Evolutionary conservation across 1,140 invertebrate species (phyloP), one percentile per base, ranked within the genome.

Genomic region (Solen grandis): DNA sequence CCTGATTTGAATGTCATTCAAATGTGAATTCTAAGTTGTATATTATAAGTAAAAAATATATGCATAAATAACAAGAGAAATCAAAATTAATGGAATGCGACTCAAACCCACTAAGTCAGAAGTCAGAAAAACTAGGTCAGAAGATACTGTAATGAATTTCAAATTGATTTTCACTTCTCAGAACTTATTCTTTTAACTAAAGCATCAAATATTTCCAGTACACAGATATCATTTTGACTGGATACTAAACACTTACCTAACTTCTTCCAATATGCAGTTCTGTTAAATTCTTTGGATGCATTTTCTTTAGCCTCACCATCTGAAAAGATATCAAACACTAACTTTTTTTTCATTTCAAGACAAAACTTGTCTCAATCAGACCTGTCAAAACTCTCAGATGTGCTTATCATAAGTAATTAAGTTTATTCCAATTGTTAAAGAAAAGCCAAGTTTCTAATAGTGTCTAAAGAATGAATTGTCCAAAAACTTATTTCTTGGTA

Each of bases 251-350:
- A 59, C 72, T 62, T 52, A 78, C 75, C 75, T 8, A 78, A 29
- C 25, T 68, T 69, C 33, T 69, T 68, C 75, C 75, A 78, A 29
- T 69, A 78, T 16, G 65, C 75, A 10, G 38, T 54, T 8, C 41
- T 55, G 19, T 68, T 69, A 29, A 78, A 78, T 22, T 60, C 75
- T 4, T 68, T 31, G 2, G 46, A n/a, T 22, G 35, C 57, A 38
- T 19, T 22, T 29, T 33, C 5, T 27, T 50, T 78, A n/a, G 35
- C 54, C 60, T 78, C 75, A 8, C 63, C 50, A 46, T 78, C 75
- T 78, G 41, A 46, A 78, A 33, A 13, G 25, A 31, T n/a, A n/a
- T n/a, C n/a, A n/a, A n/a, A n/a, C n/a, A n/a, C n/a, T n/a, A n/a
- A n/a, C n/a, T n/a, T n/a, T n/a, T n/a, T n/a, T n/a, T n/a, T n/a